Evolutionary conservation across 2,888 invertebrate species (phyloP).

Genomic region (Drosophila pseudotalamancana): DNA sequence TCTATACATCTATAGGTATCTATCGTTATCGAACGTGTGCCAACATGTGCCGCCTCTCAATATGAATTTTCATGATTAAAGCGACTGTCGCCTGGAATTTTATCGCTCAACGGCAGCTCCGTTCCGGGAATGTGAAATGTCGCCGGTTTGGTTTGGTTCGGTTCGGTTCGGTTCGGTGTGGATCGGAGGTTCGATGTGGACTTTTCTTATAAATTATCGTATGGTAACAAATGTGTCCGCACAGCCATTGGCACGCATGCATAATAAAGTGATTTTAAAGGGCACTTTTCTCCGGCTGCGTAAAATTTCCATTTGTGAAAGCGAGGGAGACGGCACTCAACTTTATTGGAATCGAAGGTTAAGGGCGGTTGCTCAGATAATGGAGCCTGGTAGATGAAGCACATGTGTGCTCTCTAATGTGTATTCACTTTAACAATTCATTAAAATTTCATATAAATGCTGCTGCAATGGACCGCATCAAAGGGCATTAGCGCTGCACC

Average conservation of each 20-base stretch:
- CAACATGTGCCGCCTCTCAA: constrained; percentile 53
- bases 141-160: neutral
- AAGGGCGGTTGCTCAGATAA: neutral
- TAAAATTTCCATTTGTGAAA: constrained; percentile 71
- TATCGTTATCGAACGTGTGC: constrained; percentile 33
- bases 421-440: constrained; percentile 48
- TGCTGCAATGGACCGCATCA: constrained; percentile 28
- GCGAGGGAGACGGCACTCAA: constrained; percentile 58
- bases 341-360: constrained; percentile 75
- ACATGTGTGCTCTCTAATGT: constrained; percentile 47
- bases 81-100: constrained; percentile 59
- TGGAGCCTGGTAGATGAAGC: constrained; percentile 11
- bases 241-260: constrained; percentile 71
- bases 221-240: constrained; percentile 73
- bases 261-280: constrained; percentile 82
- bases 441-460: constrained; percentile 48
- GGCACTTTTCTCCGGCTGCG: constrained; percentile 60
- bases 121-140: constrained; percentile 20
- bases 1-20: neutral
- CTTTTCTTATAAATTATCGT: constrained; percentile 75
- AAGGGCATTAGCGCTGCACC: constrained; percentile 3
- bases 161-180: constrained; percentile 51
- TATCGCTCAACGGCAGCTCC: constrained; percentile 60
- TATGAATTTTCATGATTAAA: constrained; percentile 77
- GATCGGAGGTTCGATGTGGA: constrained; percentile 1